Evolutionary conservation across 1,140 invertebrate species (phyloP).

Genomic region (Platorchestia sp.): DNA sequence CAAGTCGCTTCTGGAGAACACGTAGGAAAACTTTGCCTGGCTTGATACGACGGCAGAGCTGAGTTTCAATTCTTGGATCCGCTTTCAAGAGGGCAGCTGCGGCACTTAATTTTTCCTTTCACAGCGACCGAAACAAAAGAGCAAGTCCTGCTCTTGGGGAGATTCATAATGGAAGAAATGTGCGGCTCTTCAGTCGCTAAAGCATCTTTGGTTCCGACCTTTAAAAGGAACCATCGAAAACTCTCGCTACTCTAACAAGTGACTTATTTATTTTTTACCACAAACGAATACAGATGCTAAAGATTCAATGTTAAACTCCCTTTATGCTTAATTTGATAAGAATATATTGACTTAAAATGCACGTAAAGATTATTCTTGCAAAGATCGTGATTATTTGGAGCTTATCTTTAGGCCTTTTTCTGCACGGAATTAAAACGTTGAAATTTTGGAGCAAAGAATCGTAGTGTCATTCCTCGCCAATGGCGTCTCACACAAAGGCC

Average conservation of each 20-base stretch:
- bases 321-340: too few relatives aligned
- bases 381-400: neutral
- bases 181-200: neutral
- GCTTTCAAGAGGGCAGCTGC: neutral
- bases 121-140: constrained; percentile 10
- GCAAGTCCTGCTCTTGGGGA: neutral
- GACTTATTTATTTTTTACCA: neutral
- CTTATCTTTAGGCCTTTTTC: neutral
- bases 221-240: neutral
- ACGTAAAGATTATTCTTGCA: too few relatives aligned
- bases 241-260: neutral
- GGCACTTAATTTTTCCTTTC: constrained; percentile 28
- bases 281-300: neutral
- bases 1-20: neutral
- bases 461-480: neutral
- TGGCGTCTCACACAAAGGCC: neutral
- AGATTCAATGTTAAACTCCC: neutral
- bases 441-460: neutral
- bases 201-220: neutral
- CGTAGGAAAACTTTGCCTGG: constrained; percentile 29
- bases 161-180: neutral
- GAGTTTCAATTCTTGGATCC: constrained; percentile 36
- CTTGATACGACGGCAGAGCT: neutral
- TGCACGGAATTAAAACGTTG: neutral
- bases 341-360: too few relatives aligned